phyloP scores from a whole-genome alignment of 2,113 vertebrate species.

The Cnemophilus loriae region DNA sequence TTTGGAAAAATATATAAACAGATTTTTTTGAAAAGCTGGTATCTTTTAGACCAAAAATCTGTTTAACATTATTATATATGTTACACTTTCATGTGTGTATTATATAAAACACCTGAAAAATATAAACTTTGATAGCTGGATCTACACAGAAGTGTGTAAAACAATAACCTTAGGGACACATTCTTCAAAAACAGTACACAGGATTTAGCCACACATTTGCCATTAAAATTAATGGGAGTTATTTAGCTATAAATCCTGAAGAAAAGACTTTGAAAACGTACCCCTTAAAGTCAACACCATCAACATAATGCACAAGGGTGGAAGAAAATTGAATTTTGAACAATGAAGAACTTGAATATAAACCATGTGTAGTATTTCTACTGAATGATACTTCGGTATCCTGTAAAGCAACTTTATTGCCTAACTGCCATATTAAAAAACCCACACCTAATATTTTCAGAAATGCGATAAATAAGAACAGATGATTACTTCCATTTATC shows the following conservation, averaged over 20 bases:
- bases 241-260: slow-evolving; percentile 44
- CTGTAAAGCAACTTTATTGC: slow-evolving; percentile 69
- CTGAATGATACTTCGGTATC: slow-evolving; percentile 54
- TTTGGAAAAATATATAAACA: background rate
- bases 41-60: slow-evolving; percentile 28
- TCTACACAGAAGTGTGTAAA: slow-evolving; percentile 51
- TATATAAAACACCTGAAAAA: slow-evolving; percentile 53
- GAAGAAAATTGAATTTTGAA: slow-evolving; percentile 54
- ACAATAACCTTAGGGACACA: slow-evolving; percentile 45
- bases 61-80: slow-evolving; percentile 4
- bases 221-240: slow-evolving; percentile 65
- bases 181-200: slow-evolving; percentile 46
- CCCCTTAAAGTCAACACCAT: slow-evolving; percentile 43
- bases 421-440: slow-evolving; percentile 68
- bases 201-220: slow-evolving; percentile 47
- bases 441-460: slow-evolving; percentile 61
- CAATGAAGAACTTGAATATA: slow-evolving; percentile 46
- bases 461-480: slow-evolving; percentile 46
- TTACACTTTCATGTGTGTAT: slow-evolving; percentile 32
- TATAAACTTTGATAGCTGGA: slow-evolving; percentile 48
- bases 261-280: slow-evolving; percentile 45
- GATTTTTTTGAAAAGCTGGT: background rate
- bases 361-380: slow-evolving; percentile 57
- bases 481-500: slow-evolving; percentile 60
- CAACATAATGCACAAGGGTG: background rate